Conservation (phyloP, 2,888 invertebrate species). For the Cephus pygmeus region DNA sequence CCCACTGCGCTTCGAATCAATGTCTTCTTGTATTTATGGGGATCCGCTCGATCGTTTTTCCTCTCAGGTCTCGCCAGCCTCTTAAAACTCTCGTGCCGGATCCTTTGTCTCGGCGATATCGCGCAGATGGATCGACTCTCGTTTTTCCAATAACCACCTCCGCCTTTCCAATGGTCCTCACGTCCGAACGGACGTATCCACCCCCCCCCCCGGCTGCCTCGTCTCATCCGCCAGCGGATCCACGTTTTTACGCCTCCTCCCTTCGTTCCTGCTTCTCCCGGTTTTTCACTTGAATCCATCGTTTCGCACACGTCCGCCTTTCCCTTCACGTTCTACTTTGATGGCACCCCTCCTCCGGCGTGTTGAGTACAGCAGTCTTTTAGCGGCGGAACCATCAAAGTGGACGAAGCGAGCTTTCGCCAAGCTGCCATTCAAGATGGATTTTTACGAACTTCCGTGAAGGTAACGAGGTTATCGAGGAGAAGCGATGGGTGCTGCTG, state of each 20-base stretch:
- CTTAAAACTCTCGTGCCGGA: constrained; percentile 9
- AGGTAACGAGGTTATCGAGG: too few relatives aligned
- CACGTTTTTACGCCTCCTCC: constrained; percentile 15
- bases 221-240: neutral
- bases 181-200: neutral
- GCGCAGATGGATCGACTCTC: constrained; percentile 27
- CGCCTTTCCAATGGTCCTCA: constrained; percentile 7
- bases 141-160: constrained; percentile 28
- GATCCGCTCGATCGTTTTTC: constrained; percentile 20
- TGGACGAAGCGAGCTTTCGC: too few relatives aligned
- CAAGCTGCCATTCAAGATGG: too few relatives aligned
- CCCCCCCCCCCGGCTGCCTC: neutral
- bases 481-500: too few relatives aligned
- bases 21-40: constrained; percentile 27
- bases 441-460: too few relatives aligned
- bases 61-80: constrained; percentile 15
- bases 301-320: constrained; percentile 12
- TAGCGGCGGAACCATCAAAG: too few relatives aligned
- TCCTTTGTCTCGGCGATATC: constrained; percentile 29
- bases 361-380: too few relatives aligned
- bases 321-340: neutral
- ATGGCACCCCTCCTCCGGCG: neutral
- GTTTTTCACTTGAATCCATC: too few relatives aligned
- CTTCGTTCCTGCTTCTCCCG: constrained; percentile 12
- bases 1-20: constrained; percentile 12